Base-by-base conservation (phyloP, 2,113 vertebrate species). In the Xiphophorus hellerii region DNA sequence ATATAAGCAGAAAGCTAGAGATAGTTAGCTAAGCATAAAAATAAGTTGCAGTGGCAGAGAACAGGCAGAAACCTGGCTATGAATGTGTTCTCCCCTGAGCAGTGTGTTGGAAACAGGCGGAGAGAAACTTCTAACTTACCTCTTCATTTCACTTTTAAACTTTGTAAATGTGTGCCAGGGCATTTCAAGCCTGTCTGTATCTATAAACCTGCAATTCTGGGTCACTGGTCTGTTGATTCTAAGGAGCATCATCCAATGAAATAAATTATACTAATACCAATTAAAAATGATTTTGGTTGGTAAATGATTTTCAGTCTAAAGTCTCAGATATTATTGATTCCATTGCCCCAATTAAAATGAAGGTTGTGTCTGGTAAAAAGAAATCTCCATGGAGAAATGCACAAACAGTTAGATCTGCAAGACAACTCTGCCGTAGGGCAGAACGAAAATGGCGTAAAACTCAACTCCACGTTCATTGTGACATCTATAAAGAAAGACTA, bases 31-130 rank as follows among this genome's bases (percentile, higher is more conserved):
- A 44, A 64, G 76, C 76, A 82, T 88, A 79, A 83, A 72, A 83
- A 81, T 89, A 76, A 88, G 79, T 68, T 81, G 84, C 75, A 65
- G 62, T 76, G 74, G 72, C 76, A 83, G 62, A 35, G 51, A 82
- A 73, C 66, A 77, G 81, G 76, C 78, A 83, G 71, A 80, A 84
- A 77, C 64, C 74, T 78, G 86, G 82, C 80, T 78, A 14, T 5
- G 25, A 13, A 73, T 51, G 15, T 9, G 77, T 73, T 78, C 62
- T 71, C 71, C 35, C 33, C 60, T 63, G 69, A 84, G 81, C 79
- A 74, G 74, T 72, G 67, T 86, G 85, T 75, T 81, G 74, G 73
- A 83, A 85, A 71, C 82, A 90, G 88, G 88, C 82, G 35, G 70
- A 64, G 58, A 51, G 72, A 75, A 83, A 74, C 63, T 67, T 71